Conservation (phyloP, 2,888 invertebrate species). For the Parascotia fuliginaria region DNA sequence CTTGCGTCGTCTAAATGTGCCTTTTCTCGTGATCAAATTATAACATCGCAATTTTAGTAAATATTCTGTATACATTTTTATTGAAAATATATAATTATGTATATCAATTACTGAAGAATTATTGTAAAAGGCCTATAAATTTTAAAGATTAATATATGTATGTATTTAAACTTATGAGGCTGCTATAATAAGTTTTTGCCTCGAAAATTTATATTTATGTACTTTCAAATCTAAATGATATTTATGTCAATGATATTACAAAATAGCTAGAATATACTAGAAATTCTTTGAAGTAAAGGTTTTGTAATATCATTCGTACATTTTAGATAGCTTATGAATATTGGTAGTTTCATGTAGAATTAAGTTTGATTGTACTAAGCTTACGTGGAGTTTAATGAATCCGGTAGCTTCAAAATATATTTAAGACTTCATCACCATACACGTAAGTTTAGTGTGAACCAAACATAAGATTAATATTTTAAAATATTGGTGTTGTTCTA, state of each 20-base stretch:
- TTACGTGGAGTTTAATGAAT: not conserved
- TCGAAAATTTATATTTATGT: conserved; percentile 3
- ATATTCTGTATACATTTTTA: conserved; percentile 1
- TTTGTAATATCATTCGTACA: conserved; percentile 16
- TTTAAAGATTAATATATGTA: conserved; percentile 6
- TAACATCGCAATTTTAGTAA: not conserved
- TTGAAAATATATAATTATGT: not conserved
- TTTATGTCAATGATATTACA: conserved; percentile 4
- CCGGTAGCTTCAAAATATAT: no score
- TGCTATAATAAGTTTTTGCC: not conserved
- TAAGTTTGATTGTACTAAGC: not conserved
- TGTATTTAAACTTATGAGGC: not conserved
- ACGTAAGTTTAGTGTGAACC: no score
- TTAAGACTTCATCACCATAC: no score
- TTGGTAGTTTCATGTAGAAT: conserved; percentile 8
- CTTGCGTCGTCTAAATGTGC: not conserved
- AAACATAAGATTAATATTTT: not conserved
- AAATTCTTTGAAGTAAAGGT: not conserved
- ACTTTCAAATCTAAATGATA: not conserved
- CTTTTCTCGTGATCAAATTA: not conserved
- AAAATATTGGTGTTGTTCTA: conserved; percentile 24
- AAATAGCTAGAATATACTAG: not conserved
- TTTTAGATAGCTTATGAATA: conserved; percentile 2
- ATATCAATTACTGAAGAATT: not conserved
- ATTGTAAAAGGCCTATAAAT: conserved; percentile 3